Evolutionary conservation across 64 coral and sea anemone genomes (phyloP).

Genomic region (Cladopsammia gracilis): DNA sequence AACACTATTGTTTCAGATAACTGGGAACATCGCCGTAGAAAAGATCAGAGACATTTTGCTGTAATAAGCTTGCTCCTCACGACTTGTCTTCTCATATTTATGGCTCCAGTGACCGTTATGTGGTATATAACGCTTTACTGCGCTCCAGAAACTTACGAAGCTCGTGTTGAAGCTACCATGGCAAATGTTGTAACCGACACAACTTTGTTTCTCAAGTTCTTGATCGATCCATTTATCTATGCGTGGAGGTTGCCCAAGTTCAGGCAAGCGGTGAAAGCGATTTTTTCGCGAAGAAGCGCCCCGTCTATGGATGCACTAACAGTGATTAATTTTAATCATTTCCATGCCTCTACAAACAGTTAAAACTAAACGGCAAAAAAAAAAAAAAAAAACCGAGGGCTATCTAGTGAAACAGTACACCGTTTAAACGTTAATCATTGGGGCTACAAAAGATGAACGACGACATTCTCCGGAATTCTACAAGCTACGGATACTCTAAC

Average conservation of each 20-base stretch:
- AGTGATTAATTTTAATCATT: not conserved
- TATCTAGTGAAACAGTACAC: too few relatives aligned
- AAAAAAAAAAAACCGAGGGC: too few relatives aligned
- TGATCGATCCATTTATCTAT: conserved; percentile 86
- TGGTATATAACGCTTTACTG: conserved; percentile 79
- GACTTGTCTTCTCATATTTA: conserved; percentile 68
- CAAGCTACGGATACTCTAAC: not conserved
- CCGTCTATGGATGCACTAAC: not conserved
- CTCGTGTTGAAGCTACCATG: conserved; percentile 43
- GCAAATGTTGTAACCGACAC: conserved; percentile 57
- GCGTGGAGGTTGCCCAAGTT: conserved; percentile 73
- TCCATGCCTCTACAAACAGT: not conserved
- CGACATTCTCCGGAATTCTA: too few relatives aligned
- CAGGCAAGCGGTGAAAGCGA: conserved; percentile 33
- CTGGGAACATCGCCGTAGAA: conserved; percentile 12
- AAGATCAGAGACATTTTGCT: conserved; percentile 59
- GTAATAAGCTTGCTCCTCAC: conserved; percentile 60
- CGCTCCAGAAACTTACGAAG: conserved; percentile 18
- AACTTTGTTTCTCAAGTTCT: conserved; percentile 77
- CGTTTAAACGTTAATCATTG: too few relatives aligned
- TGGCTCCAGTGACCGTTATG: conserved; percentile 54
- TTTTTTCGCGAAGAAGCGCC: conserved; percentile 10
- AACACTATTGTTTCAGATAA: not conserved
- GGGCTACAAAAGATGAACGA: too few relatives aligned
- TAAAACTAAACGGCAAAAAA: too few relatives aligned